Base-by-base conservation (phyloP, 2,113 vertebrate species). In the Siniperca knerii region DNA sequence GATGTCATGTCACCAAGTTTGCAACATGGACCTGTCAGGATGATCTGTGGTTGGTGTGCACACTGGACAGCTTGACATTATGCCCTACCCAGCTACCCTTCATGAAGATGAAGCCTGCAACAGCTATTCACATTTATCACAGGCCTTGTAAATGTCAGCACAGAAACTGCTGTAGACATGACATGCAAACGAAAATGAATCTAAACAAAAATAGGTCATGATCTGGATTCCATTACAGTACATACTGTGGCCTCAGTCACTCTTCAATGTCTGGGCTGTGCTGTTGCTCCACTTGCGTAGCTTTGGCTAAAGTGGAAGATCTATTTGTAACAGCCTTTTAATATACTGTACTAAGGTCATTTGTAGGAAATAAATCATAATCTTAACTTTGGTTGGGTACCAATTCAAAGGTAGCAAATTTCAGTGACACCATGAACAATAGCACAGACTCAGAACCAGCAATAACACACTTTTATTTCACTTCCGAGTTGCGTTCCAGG, bases 401-500 rank as follows among this genome's bases (percentile, higher is more conserved):
- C 85, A 75, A 62, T 78, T 84, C 25, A 87, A 72, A 83, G 64
- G 83, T 78, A 65, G 77, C 85, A 84, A 82, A 87, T 13, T 83
- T 86, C 69, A 89, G 55, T 76, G 76, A 86, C 76, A 82, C 80
- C 10, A 57, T 74, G 65, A 87, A 92, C 81, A 92, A 89, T 60
- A 61, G 73, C 75, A 77, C 66, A 61, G 77, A 81, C 83, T 44
- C 42, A 13, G 35, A 93, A 90, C 79, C 87, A 82, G 77, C 68
- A 83, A 84, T 72, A 84, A 90, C 82, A 77, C 69, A 40, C 60
- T 87, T 93, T 92, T 90, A 93, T 89, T 88, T 85, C 70, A 94
- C 93, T 94, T 95, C 93, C 91, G 85, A 93, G 75, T 91, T 83
- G 70, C 20, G 62, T 89, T 94, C 94, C 95, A 95, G 89, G 93